Percentiles rank a stretch among this genome's conserved stretches.
Evolutionary conservation across 2,888 invertebrate species (phyloP).

Genomic region (Monoplex corrugatus): DNA sequence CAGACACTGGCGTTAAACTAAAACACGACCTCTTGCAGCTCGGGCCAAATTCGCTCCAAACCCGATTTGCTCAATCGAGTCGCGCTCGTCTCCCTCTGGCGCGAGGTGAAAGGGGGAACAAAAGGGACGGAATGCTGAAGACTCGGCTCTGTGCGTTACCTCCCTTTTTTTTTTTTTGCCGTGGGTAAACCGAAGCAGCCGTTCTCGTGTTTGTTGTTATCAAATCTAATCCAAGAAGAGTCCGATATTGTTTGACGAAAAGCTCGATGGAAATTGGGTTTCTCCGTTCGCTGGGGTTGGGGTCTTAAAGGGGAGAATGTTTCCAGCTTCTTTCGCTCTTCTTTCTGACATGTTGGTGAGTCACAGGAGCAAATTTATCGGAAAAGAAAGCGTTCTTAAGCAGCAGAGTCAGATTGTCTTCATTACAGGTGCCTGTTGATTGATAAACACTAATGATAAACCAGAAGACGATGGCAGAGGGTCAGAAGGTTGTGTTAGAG

Average conservation of each 20-base stretch:
- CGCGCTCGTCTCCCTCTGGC: no score
- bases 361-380: background rate
- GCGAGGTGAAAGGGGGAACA: background rate
- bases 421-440: slow-evolving; percentile 32
- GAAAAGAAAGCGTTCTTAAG: background rate
- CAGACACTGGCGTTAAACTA: slow-evolving; percentile 47
- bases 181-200: background rate
- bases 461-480: background rate
- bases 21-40: slow-evolving; percentile 38
- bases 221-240: background rate
- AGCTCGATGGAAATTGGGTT: background rate
- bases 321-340: background rate
- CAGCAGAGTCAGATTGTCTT: slow-evolving; percentile 16
- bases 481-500: slow-evolving; percentile 22
- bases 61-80: slow-evolving; percentile 47
- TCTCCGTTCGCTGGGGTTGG: background rate
- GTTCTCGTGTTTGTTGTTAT: background rate
- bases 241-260: background rate
- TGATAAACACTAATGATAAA: background rate
- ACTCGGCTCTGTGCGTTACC: background rate
- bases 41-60: slow-evolving; percentile 31
- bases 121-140: background rate
- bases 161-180: background rate
- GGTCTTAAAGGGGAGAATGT: background rate
- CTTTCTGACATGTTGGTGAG: background rate